Base-by-base conservation (phyloP, 2,888 invertebrate genomes). In the Lasioglossum calceatum region DNA sequence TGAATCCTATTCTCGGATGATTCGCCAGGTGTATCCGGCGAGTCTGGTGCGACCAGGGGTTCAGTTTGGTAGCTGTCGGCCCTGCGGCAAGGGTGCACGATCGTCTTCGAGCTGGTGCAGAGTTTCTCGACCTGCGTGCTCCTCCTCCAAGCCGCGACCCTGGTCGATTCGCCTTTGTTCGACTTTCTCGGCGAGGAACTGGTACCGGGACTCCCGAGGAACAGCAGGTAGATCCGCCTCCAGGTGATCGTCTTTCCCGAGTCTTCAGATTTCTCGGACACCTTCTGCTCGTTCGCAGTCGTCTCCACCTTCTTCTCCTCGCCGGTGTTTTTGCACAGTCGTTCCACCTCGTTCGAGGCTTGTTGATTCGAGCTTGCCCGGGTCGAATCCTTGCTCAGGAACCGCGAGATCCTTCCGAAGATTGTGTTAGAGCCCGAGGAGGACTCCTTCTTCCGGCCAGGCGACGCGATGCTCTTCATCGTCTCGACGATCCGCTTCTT, bases 391-490 rank as follows among this genome's bases (percentile, higher is more conserved):
- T 50, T 76, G 19, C 71, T 73, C 19, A 89, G 14, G 14, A 89
- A 82, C 36, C 84, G 87, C 14, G 85, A 80, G 47, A 90, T 85
- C 61, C 85, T 81, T 12, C 78, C 50, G 61, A 92, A 72, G 67
- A 85, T 78, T 23, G 81, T 75, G 14, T 32, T 61, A 14, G 61
- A 75, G 2, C 42, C 23, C 42, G 85, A 42, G 47, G 87, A 81
- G 8, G 79, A 72, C 14, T 91, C 88, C 67, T 88, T 92, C 79
- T 85, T 92, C 79, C 89, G 91, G 42, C 89, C 81, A 27, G 82
- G 92, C 81, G 91, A 95, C 89, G 89, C 95, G 92, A 89, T 94
- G 91, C 84, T 92, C 89, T 92, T 93, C 93, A 93, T 93, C 70
- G 92, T 87, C 85, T 92, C 93, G 47, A 92, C 90, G 61, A 92